These are phyloP conservation scores for Chrysodeixis includens DNA, from an alignment of 2,888 invertebrate species.

Conservation along the genomic window DNA sequence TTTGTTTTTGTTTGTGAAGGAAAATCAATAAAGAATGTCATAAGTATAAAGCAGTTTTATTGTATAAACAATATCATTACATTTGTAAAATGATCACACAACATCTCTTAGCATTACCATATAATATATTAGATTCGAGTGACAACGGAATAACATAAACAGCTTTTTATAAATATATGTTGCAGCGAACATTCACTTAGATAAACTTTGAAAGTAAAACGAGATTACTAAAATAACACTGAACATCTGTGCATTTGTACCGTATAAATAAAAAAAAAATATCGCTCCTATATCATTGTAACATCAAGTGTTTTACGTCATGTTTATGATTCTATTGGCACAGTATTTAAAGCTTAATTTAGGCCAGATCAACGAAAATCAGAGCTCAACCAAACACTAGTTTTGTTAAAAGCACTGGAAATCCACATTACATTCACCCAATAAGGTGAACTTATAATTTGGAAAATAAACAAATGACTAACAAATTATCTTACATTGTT, in stretches of 20 bases:
- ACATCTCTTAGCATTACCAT: not conserved
- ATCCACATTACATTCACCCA: not conserved
- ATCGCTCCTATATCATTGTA: not conserved
- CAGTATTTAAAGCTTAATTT: constrained; percentile 33
- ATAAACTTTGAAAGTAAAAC: constrained; percentile 8
- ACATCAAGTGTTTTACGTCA: not conserved
- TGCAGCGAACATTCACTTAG: not conserved
- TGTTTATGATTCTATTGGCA: constrained; percentile 28
- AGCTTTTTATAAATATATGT: not conserved
- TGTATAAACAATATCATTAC: constrained; percentile 37
- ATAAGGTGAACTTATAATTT: not conserved
- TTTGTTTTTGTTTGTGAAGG: constrained; percentile 77
- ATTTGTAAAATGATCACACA: not conserved
- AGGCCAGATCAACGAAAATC: constrained; percentile 14
- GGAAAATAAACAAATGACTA: not conserved
- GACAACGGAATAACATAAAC: not conserved
- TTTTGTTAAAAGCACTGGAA: not conserved
- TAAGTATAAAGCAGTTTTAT: constrained; percentile 62
- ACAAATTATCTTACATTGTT: not conserved
- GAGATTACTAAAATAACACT: constrained; percentile 14
- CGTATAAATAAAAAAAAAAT: not conserved
- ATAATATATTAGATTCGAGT: not conserved
- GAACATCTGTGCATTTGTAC: constrained; percentile 8
- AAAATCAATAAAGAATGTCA: constrained; percentile 85
- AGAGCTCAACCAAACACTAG: constrained; percentile 6